These are phyloP conservation scores for Cetonia aurata DNA, from an alignment of 2,888 invertebrate species.

Conservation along the genomic window DNA sequence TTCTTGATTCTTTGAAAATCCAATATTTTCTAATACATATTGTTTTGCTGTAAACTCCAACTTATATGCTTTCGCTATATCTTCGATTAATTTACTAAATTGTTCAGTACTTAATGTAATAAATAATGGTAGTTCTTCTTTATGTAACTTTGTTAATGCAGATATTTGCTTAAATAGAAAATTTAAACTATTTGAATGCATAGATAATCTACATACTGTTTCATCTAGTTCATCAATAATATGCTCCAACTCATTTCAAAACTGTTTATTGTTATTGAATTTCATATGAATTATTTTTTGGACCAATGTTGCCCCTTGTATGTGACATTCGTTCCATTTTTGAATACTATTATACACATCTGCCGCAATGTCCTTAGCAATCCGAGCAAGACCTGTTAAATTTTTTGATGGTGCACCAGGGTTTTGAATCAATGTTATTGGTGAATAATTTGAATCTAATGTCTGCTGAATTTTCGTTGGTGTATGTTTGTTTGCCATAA, in stretches of 20 bases:
- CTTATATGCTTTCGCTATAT: constrained; percentile 62
- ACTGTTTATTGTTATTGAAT: constrained; percentile 54
- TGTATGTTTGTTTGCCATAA: constrained; percentile 39
- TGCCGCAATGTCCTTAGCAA: constrained; percentile 70
- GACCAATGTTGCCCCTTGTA: constrained; percentile 64
- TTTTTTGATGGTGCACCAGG: constrained; percentile 66
- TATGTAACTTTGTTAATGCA: constrained; percentile 61
- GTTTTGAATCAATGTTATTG: constrained; percentile 58
- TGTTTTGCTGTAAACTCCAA: constrained; percentile 64
- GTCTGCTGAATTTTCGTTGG: constrained; percentile 30
- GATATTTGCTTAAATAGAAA: constrained; percentile 58
- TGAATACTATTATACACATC: constrained; percentile 70
- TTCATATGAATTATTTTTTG: constrained; percentile 64
- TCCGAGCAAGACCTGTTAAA: constrained; percentile 70
- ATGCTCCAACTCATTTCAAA: constrained; percentile 53
- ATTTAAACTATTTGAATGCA: constrained; percentile 55
- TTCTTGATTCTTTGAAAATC: constrained; percentile 63
- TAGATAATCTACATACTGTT: constrained; percentile 55
- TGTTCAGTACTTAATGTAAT: constrained; percentile 58
- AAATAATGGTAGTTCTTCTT: constrained; percentile 59
- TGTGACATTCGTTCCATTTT: constrained; percentile 68
- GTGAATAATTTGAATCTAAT: constrained; percentile 18
- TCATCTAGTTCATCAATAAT: constrained; percentile 55
- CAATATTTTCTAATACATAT: constrained; percentile 65
- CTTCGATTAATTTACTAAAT: constrained; percentile 55